A percentile compares a stretch with the other conserved stretches of the same genome.
These are phyloP conservation scores for Drosophila paramelanica DNA, from an alignment of 2,888 invertebrate genomes.

Conservation along the genomic window DNA sequence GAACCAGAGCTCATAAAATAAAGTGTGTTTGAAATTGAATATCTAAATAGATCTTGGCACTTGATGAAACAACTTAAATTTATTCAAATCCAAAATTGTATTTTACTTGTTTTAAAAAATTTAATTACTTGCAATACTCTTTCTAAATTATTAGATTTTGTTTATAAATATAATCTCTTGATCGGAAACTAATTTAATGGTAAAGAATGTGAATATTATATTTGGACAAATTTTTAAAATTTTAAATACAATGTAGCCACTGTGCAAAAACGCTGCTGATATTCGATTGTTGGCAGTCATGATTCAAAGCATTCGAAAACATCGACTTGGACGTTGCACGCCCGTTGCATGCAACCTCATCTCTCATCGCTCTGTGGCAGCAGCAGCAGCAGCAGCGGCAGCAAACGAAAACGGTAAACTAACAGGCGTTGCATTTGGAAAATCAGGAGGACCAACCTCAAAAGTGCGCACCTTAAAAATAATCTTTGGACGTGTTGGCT, in stretches of 20 bases:
- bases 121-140: no score
- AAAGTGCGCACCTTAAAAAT: slow-evolving; percentile 81
- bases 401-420: slow-evolving; percentile 75
- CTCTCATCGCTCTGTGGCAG: slow-evolving; percentile 61
- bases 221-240: background rate
- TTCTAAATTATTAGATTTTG: no score
- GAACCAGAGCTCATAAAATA: background rate
- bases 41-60: no score
- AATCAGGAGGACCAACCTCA: slow-evolving; percentile 81
- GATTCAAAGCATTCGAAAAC: slow-evolving; percentile 75
- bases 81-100: no score
- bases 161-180: no score
- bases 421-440: slow-evolving; percentile 81
- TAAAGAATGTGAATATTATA: no score
- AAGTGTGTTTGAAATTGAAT: background rate
- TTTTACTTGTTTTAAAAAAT: no score
- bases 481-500: slow-evolving; percentile 76
- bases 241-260: slow-evolving; percentile 4
- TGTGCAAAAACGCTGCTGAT: slow-evolving; percentile 57
- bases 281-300: slow-evolving; percentile 79
- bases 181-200: no score
- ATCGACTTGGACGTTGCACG: slow-evolving; percentile 62
- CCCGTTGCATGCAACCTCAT: slow-evolving; percentile 74
- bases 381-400: slow-evolving; percentile 27
- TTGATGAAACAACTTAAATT: no score